Evolutionary conservation across 2,113 vertebrate genomes (phyloP).

Genomic region (Psilopogon haemacephalus): DNA sequence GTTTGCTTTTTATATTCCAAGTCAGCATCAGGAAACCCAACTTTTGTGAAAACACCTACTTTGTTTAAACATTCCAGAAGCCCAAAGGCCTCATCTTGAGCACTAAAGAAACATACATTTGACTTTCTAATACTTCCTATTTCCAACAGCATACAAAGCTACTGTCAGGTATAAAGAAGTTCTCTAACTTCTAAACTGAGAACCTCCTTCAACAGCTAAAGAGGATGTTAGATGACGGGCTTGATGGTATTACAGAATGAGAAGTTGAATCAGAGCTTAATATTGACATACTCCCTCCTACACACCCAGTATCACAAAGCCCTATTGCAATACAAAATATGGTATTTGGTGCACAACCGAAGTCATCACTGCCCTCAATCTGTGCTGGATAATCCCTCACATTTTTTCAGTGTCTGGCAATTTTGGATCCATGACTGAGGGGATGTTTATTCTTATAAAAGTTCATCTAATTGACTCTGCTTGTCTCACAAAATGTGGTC

Average conservation of each 20-base stretch:
- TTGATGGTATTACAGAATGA: not conserved
- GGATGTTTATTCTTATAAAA: not conserved
- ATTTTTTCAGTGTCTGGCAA: not conserved
- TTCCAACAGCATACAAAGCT: not conserved
- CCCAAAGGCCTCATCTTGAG: not conserved
- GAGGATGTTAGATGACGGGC: not conserved
- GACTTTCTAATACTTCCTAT: not conserved
- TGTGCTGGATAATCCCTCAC: not conserved
- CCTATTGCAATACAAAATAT: not conserved
- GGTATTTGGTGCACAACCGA: not conserved
- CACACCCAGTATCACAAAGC: not conserved
- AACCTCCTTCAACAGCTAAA: not conserved
- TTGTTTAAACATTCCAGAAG: not conserved
- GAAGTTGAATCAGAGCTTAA: not conserved
- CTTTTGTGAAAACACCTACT: not conserved
- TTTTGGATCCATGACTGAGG: not conserved
- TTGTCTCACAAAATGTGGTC: not conserved
- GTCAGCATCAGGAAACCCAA: fast-evolving
- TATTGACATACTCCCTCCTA: not conserved
- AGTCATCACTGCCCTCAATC: not conserved
- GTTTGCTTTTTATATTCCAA: not conserved
- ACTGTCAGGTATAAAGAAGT: not conserved
- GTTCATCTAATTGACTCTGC: not conserved
- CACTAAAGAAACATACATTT: not conserved
- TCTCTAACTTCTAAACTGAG: not conserved